Conservation (phyloP, 1,140 invertebrate genomes). For the Homalodisca vitripennis region DNA sequence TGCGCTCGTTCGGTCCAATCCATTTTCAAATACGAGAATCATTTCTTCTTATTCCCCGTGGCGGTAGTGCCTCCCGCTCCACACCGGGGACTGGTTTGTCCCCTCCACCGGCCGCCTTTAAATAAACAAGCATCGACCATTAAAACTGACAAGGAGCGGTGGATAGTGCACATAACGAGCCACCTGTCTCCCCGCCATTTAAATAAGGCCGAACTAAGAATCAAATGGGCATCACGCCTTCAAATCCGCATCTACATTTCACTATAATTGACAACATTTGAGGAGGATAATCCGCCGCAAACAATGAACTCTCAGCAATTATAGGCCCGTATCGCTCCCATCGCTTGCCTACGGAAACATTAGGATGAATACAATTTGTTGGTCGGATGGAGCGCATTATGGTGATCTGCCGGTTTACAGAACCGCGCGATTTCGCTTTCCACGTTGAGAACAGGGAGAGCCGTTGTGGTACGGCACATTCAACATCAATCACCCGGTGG, state of each 20-base stretch:
- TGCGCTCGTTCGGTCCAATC: not conserved
- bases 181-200: constrained; percentile 3
- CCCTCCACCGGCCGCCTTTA: not conserved
- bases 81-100: constrained; percentile 5
- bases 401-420: too few species aligned
- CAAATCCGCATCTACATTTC: constrained; percentile 22
- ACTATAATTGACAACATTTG: constrained; percentile 28
- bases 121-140: constrained; percentile 28
- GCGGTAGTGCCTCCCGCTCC: not conserved
- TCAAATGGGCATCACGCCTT: constrained; percentile 23
- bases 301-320: not conserved
- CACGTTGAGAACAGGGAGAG: too few species aligned
- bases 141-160: constrained; percentile 26
- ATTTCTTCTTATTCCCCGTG: constrained; percentile 23
- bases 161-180: constrained; percentile 28
- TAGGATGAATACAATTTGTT: constrained; percentile 17
- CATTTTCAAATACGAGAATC: constrained; percentile 20
- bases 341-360: not conserved
- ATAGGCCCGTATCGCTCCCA: constrained; percentile 1
- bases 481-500: too few species aligned
- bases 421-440: too few species aligned
- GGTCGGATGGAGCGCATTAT: too few species aligned
- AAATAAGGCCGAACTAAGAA: constrained; percentile 12
- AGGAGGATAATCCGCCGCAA: not conserved
- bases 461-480: too few species aligned